Percentiles rank a stretch among this genome's conserved stretches.
phyloP scores from a whole-genome alignment of 2,888 invertebrate genomes.

The Bibio marci region DNA sequence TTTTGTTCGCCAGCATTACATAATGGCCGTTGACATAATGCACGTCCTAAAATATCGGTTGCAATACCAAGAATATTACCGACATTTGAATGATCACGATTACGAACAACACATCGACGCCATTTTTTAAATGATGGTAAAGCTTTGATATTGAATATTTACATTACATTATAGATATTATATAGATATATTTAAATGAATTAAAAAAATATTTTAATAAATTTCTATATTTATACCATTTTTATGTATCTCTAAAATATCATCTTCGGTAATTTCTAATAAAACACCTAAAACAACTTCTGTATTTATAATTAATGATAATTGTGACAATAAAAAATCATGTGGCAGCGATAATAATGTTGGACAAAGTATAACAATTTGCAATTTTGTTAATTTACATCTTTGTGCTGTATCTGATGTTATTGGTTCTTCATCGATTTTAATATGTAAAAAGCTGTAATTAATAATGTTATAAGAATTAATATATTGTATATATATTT shows the following conservation, averaged over 20 bases:
- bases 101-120: slow-evolving; percentile 62
- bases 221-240: too few relatives aligned
- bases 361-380: slow-evolving; percentile 67
- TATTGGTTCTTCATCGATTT: slow-evolving; percentile 48
- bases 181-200: slow-evolving; percentile 9
- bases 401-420: slow-evolving; percentile 31
- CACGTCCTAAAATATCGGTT: slow-evolving; percentile 53
- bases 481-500: too few relatives aligned
- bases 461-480: slow-evolving; percentile 5
- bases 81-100: slow-evolving; percentile 70
- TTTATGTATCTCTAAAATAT: slow-evolving; percentile 49
- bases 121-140: slow-evolving; percentile 60
- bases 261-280: slow-evolving; percentile 58
- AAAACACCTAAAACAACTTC: slow-evolving; percentile 66
- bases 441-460: slow-evolving; percentile 53
- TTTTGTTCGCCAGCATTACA: slow-evolving; percentile 34
- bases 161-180: slow-evolving; percentile 7
- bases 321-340: slow-evolving; percentile 24
- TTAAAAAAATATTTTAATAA: neutral
- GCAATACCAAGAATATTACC: slow-evolving; percentile 71
- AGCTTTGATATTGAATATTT: too few relatives aligned
- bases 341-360: slow-evolving; percentile 39
- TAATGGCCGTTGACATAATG: slow-evolving; percentile 35
- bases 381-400: slow-evolving; percentile 47
- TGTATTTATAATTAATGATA: slow-evolving; percentile 28